Percentiles rank a stretch among this genome's conserved stretches.
phyloP scores from a whole-genome alignment of 2,797 vertebrate species.

The Protonibea diacanthus region DNA sequence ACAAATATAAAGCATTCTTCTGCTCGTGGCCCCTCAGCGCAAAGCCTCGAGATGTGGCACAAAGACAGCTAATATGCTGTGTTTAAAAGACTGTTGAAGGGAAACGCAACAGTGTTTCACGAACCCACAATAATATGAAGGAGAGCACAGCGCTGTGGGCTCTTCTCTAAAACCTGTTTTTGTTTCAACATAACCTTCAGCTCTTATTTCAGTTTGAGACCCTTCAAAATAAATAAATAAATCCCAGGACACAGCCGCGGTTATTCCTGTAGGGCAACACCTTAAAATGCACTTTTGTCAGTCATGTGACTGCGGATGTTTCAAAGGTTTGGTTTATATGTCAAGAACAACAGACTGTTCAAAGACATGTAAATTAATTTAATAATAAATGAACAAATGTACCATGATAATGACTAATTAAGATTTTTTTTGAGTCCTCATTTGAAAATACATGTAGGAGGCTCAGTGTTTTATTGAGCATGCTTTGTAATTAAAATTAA shows the following conservation, averaged over 20 bases:
- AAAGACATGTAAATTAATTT: background rate
- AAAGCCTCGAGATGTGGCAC: conserved; percentile 52
- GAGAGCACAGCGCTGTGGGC: conserved; percentile 27
- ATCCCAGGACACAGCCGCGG: background rate
- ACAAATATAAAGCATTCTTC: conserved; percentile 72
- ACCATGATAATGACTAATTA: background rate
- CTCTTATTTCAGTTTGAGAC: background rate
- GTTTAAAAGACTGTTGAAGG: conserved; percentile 53
- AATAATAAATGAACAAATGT: background rate
- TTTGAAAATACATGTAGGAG: background rate
- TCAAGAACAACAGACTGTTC: background rate
- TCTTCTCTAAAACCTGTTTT: conserved; percentile 40
- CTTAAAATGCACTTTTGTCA: background rate
- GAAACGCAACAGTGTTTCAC: conserved; percentile 28
- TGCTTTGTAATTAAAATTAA: background rate
- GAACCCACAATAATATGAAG: conserved; percentile 46
- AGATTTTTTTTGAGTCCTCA: background rate
- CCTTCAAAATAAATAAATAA: background rate
- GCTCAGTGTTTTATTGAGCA: background rate
- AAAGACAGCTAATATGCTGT: conserved; percentile 46
- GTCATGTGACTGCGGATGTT: background rate
- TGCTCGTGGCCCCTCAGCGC: conserved; percentile 45
- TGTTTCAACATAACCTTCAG: conserved; percentile 27
- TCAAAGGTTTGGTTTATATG: background rate
- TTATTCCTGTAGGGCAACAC: background rate